Conservation (phyloP, 1,140 invertebrate species). For the Drosophila grimshawi region DNA sequence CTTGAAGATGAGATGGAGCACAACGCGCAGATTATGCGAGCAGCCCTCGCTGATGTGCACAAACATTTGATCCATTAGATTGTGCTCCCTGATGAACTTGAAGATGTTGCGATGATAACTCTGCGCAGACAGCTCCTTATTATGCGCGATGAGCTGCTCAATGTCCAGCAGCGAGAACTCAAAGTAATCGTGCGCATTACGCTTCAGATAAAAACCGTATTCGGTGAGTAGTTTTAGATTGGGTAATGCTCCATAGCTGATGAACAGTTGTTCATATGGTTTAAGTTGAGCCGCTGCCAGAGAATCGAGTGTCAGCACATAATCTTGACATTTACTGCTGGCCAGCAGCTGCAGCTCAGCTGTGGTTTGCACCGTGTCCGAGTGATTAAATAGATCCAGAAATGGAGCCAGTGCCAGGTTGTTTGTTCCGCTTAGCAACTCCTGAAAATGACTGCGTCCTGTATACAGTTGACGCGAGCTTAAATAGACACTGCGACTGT, state of each 20-base stretch:
- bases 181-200: constrained; percentile 88
- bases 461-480: constrained; percentile 57
- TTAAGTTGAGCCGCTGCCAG: constrained; percentile 84
- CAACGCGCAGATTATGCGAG: constrained; percentile 85
- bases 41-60: constrained; percentile 79
- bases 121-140: constrained; percentile 62
- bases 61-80: constrained; percentile 85
- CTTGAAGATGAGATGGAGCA: constrained; percentile 84
- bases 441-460: constrained; percentile 52
- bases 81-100: constrained; percentile 85
- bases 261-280: constrained; percentile 89
- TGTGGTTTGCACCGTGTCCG: constrained; percentile 85
- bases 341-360: constrained; percentile 78
- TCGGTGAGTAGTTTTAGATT: constrained; percentile 89
- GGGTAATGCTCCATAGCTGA: constrained; percentile 90
- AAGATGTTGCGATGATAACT: constrained; percentile 82
- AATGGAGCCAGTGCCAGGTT: constrained; percentile 90
- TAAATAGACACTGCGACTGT: constrained; percentile 89
- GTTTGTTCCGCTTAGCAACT: constrained; percentile 85
- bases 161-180: constrained; percentile 85
- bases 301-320: constrained; percentile 85
- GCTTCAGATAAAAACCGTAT: constrained; percentile 90
- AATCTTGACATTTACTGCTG: constrained; percentile 46
- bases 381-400: constrained; percentile 93
- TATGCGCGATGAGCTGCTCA: constrained; percentile 74